Conservation (phyloP, 2,888 invertebrate genomes). For the Cephus nigrinus region DNA sequence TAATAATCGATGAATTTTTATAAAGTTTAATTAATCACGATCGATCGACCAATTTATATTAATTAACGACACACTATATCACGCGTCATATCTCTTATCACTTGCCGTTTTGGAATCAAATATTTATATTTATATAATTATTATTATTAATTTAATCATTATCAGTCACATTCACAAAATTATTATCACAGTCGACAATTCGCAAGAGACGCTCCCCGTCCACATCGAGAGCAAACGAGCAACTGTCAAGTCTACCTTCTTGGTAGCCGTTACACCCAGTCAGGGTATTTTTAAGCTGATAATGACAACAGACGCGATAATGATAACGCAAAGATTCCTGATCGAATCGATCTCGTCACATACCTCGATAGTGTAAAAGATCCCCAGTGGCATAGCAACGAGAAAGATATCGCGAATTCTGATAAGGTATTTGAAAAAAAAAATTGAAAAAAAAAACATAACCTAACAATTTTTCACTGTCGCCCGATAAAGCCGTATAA, state of each 20-base stretch:
- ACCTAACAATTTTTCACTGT: neutral
- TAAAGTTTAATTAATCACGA: neutral
- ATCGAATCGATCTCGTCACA: neutral
- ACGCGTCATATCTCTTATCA: too few species aligned
- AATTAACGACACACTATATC: neutral
- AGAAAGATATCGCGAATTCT: neutral
- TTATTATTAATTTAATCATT: neutral
- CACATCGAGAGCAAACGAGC: neutral
- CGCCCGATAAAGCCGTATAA: neutral
- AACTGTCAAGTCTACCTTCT: neutral
- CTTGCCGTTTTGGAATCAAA: neutral
- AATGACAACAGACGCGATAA: conserved; percentile 27
- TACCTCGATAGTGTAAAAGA: neutral
- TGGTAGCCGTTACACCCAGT: conserved; percentile 9
- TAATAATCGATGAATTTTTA: neutral
- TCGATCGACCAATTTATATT: neutral
- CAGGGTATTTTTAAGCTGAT: conserved; percentile 34
- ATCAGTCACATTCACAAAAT: neutral
- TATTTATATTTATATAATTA: too few species aligned
- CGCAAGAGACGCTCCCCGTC: neutral
- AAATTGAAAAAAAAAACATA: neutral
- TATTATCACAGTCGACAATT: neutral
- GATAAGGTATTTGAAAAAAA: neutral
- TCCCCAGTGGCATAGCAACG: neutral
- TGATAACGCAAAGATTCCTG: neutral